These are phyloP conservation scores for Dugesia japonica DNA, from an alignment of 2,888 invertebrate species.

Conservation along the genomic window DNA sequence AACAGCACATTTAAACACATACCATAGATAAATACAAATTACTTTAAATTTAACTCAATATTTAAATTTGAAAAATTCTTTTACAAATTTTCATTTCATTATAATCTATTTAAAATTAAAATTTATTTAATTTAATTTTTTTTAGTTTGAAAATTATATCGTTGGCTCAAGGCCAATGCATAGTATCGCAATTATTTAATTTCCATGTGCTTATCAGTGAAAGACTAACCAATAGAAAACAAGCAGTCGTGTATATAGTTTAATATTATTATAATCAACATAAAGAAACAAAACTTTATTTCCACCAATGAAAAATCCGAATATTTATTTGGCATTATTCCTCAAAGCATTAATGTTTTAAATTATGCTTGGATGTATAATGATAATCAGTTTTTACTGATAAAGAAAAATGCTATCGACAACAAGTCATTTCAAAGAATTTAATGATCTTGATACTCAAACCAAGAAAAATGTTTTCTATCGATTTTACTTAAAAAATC, in stretches of 20 bases:
- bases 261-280: background rate
- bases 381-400: background rate
- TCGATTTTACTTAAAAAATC: background rate
- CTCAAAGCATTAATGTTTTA: background rate
- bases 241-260: background rate
- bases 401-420: background rate
- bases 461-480: slow-evolving; percentile 6
- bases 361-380: background rate
- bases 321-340: slow-evolving; percentile 11
- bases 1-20: too few species aligned
- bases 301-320: background rate
- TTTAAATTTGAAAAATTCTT: too few species aligned
- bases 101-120: too few species aligned
- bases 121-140: too few species aligned
- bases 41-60: too few species aligned
- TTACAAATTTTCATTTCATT: too few species aligned
- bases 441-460: background rate
- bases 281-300: background rate
- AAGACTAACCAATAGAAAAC: background rate
- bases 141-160: background rate
- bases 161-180: slow-evolving; percentile 8
- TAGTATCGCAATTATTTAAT: background rate
- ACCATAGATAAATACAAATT: too few species aligned
- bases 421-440: background rate
- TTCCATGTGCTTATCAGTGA: background rate